Evolutionary conservation across 1,140 invertebrate species (phyloP).

Genomic region (Pogonomyrmex californicus): DNA sequence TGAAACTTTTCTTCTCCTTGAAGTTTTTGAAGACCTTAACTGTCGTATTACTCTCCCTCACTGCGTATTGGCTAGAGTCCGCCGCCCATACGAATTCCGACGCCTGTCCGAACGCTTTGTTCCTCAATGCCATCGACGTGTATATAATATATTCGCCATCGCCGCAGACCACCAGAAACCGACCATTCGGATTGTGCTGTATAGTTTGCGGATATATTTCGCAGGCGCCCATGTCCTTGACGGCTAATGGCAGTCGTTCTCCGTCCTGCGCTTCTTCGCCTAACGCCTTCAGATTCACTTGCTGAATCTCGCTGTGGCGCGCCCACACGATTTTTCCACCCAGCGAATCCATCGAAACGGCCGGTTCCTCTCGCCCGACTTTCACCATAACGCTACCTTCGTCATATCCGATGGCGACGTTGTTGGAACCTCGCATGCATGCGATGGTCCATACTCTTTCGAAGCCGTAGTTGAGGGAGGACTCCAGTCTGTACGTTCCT

Average conservation of each 20-base stretch:
- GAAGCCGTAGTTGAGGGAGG: conserved; percentile 98
- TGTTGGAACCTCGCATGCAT: conserved; percentile 98
- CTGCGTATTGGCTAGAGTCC: conserved; percentile 98
- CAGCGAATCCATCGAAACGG: conserved; percentile 99
- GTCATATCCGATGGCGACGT: conserved; percentile 99
- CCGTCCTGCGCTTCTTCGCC: conserved; percentile 89
- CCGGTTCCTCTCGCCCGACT: conserved; percentile 98
- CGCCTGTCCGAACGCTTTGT: conserved; percentile 99
- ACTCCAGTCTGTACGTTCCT: conserved; percentile 98
- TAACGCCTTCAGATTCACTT: conserved; percentile 97
- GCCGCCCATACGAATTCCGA: conserved; percentile 99
- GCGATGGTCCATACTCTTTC: conserved; percentile 99
- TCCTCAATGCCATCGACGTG: conserved; percentile 99
- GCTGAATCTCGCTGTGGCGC: conserved; percentile 98
- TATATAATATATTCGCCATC: conserved; percentile 99
- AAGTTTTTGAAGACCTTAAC: conserved; percentile 99
- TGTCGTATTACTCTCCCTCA: conserved; percentile 95
- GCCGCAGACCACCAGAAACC: conserved; percentile 99
- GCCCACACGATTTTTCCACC: conserved; percentile 99
- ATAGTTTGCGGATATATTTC: conserved; percentile 99
- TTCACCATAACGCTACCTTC: conserved; percentile 99
- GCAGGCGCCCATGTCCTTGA: conserved; percentile 99
- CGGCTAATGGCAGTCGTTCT: conserved; percentile 93
- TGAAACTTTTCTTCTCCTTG: conserved; percentile 98
- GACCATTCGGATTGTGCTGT: conserved; percentile 99